Conservation (phyloP, 2,797 vertebrate genomes). For the Pangasius mekongensis region DNA sequence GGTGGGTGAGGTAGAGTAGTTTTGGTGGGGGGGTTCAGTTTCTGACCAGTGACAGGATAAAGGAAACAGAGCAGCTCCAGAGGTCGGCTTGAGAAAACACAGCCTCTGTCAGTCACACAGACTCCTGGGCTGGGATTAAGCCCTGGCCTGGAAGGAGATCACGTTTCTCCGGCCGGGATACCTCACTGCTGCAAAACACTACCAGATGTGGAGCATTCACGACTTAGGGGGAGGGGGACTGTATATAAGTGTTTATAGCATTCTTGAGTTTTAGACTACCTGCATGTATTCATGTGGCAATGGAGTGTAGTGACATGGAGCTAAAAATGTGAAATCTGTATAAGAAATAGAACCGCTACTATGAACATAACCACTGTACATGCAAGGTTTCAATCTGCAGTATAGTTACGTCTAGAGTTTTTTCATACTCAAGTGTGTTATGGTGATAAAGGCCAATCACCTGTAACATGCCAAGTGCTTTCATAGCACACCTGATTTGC, state of each 20-base stretch:
- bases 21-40: constrained; percentile 40
- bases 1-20: constrained; percentile 34
- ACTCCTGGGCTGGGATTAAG: constrained; percentile 62
- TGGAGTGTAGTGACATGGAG: not conserved
- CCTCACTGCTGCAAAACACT: constrained; percentile 62
- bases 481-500: not conserved
- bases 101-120: constrained; percentile 63
- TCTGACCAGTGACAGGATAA: constrained; percentile 64
- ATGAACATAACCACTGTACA: not conserved
- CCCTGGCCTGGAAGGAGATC: constrained; percentile 54
- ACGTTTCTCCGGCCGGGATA: constrained; percentile 60
- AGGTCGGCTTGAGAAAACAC: constrained; percentile 60
- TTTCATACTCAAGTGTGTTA: not conserved
- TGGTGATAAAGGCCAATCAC: not conserved
- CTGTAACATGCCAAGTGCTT: not conserved
- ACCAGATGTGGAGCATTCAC: constrained; percentile 63
- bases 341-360: not conserved
- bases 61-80: constrained; percentile 62
- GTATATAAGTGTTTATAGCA: constrained; percentile 24
- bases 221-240: constrained; percentile 34
- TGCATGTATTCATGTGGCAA: constrained; percentile 20
- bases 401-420: not conserved
- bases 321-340: constrained; percentile 9
- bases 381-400: not conserved
- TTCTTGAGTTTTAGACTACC: constrained; percentile 42